A percentile compares a stretch with the other conserved stretches of the same genome.
phyloP scores from a whole-genome alignment of 2,888 invertebrate species.

The Ptilodon capucinus region DNA sequence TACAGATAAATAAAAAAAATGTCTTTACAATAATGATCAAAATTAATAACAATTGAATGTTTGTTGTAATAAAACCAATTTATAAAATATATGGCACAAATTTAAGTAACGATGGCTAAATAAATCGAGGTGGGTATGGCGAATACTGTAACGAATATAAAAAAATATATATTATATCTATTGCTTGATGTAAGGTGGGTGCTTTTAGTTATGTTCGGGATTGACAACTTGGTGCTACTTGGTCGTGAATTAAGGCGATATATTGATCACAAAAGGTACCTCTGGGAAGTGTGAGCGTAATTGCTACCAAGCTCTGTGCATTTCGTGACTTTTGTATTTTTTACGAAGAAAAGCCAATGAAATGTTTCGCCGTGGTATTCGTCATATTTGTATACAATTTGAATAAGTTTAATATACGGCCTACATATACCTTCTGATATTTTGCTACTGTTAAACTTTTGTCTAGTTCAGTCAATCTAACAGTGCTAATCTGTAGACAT shows the following conservation, averaged over 20 bases:
- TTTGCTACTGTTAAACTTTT: constrained; percentile 17
- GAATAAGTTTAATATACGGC: constrained; percentile 12
- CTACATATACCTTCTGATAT: constrained; percentile 1
- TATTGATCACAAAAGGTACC: constrained; percentile 60
- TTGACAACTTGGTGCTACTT: constrained; percentile 65
- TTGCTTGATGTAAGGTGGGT: constrained; percentile 73
- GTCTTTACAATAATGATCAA: constrained; percentile 29
- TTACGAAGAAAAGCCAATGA: constrained; percentile 70
- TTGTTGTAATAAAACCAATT: constrained; percentile 24
- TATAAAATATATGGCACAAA: constrained; percentile 26
- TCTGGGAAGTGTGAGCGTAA: constrained; percentile 82
- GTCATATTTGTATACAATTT: constrained; percentile 21
- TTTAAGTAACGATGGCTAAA: constrained; percentile 32
- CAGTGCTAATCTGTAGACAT: constrained; percentile 18
- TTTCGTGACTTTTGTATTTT: constrained; percentile 66
- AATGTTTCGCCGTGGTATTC: constrained; percentile 43
- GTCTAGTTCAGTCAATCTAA: constrained; percentile 19
- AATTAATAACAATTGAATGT: constrained; percentile 32
- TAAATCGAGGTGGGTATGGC: constrained; percentile 30
- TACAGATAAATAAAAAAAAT: constrained; percentile 37
- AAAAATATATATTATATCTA: constrained; percentile 34
- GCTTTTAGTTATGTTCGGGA: constrained; percentile 58
- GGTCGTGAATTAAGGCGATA: constrained; percentile 66
- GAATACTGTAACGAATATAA: constrained; percentile 32
- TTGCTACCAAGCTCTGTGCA: constrained; percentile 78